Evolutionary conservation across 1,140 invertebrate species (phyloP).

Genomic region (Heliothis virescens): DNA sequence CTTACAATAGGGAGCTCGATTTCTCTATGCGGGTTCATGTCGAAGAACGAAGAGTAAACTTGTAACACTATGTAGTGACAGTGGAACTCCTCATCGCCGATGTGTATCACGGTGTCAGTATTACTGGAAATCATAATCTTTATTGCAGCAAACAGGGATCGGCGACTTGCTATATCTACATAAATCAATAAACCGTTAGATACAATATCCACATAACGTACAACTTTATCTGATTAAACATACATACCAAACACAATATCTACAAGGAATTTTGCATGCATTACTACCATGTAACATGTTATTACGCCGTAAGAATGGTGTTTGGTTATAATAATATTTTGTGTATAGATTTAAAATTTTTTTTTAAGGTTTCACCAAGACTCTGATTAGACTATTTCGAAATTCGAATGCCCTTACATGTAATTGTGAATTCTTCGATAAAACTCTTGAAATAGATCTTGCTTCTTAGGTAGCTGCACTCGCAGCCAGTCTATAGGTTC

Average conservation of each 20-base stretch:
- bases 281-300: background rate
- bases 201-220: background rate
- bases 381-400: background rate
- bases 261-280: background rate
- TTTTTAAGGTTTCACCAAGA: background rate
- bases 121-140: conserved; percentile 81
- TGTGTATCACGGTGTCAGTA: conserved; percentile 87
- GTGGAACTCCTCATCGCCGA: conserved; percentile 87
- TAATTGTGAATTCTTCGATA: conserved; percentile 87
- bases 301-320: background rate
- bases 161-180: too few species aligned
- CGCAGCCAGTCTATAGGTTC: conserved; percentile 87
- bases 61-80: conserved; percentile 88
- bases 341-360: background rate
- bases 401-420: conserved; percentile 73
- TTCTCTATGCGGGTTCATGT: conserved; percentile 74
- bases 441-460: conserved; percentile 87
- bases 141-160: background rate
- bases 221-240: conserved; percentile 4
- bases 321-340: background rate
- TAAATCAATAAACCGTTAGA: conserved; percentile 7
- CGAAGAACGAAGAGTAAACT: conserved; percentile 88
- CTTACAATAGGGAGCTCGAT: conserved; percentile 74
- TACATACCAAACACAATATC: background rate
- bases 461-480: conserved; percentile 87